A percentile compares a stretch with the other conserved stretches of the same genome.
These are phyloP conservation scores for Anneissia japonica DNA, from an alignment of 35 echinoderm and acorn worm species.

Conservation along the genomic window DNA sequence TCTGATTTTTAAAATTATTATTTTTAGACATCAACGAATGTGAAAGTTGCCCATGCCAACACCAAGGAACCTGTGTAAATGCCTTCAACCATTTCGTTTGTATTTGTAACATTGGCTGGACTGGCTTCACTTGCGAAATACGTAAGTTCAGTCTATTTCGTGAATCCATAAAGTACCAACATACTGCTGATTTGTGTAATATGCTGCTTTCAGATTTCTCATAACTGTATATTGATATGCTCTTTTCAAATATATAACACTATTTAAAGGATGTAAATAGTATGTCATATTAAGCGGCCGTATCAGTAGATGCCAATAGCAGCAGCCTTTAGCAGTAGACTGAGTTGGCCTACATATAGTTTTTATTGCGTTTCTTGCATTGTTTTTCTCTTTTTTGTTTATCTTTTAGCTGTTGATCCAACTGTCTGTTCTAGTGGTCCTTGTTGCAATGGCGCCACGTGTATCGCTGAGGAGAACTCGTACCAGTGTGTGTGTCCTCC, in stretches of 20 bases:
- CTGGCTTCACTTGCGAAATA: conserved; percentile 25
- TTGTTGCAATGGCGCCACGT: conserved; percentile 3
- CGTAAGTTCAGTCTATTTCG: conserved; percentile 29
- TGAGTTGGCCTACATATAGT: no score
- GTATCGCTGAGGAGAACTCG: background rate
- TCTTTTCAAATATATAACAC: no score
- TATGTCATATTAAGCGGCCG: no score
- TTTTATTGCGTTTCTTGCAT: no score
- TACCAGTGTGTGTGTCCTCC: conserved; percentile 1
- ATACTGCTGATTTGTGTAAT: background rate
- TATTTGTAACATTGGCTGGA: conserved; percentile 39
- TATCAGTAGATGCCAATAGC: no score
- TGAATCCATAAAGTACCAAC: background rate
- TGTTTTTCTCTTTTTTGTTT: background rate
- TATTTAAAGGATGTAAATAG: no score
- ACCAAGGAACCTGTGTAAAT: conserved; percentile 59
- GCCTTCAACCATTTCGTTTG: conserved; percentile 47
- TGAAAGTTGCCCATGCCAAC: conserved; percentile 65
- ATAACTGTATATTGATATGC: background rate
- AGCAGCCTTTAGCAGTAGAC: no score
- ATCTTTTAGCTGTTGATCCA: background rate
- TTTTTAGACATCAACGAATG: conserved; percentile 77
- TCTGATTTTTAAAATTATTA: conserved; percentile 51
- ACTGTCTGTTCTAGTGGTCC: background rate
- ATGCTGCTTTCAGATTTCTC: no score